phyloP scores from a whole-genome alignment of 2,797 vertebrate genomes.

The Ficedula albicollis region DNA sequence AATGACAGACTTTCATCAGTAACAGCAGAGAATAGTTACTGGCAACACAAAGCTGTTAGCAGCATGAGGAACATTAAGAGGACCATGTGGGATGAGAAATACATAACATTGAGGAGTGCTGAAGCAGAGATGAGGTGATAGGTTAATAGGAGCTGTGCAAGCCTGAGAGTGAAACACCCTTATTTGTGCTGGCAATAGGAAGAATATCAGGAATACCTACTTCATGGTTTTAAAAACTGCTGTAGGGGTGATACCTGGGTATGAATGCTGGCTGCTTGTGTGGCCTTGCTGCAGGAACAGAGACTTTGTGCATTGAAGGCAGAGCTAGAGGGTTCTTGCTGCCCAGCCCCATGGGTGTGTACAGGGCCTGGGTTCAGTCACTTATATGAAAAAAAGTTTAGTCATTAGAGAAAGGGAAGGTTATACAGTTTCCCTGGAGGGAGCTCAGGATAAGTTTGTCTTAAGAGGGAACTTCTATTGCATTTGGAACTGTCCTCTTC shows the following conservation, averaged over 20 bases:
- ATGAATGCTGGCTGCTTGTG: not conserved
- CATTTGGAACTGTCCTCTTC: not conserved
- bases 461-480: not conserved
- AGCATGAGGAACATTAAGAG: not conserved
- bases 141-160: not conserved
- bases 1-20: slow-evolving; percentile 2
- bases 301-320: not conserved
- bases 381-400: not conserved
- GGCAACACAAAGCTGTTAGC: slow-evolving; percentile 16
- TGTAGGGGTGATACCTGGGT: not conserved
- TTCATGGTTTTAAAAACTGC: not conserved
- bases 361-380: not conserved
- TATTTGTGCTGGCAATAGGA: not conserved
- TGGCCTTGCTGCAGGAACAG: not conserved
- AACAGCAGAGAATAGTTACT: slow-evolving; percentile 33
- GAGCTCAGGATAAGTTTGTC: not conserved
- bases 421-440: not conserved
- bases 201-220: not conserved
- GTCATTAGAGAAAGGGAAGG: not conserved
- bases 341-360: not conserved
- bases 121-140: not conserved
- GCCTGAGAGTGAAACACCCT: not conserved
- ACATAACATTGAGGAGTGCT: not conserved
- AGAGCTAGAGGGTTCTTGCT: not conserved
- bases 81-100: not conserved